phyloP scores from a whole-genome alignment of 2,113 vertebrate species.

The Columba livia region DNA sequence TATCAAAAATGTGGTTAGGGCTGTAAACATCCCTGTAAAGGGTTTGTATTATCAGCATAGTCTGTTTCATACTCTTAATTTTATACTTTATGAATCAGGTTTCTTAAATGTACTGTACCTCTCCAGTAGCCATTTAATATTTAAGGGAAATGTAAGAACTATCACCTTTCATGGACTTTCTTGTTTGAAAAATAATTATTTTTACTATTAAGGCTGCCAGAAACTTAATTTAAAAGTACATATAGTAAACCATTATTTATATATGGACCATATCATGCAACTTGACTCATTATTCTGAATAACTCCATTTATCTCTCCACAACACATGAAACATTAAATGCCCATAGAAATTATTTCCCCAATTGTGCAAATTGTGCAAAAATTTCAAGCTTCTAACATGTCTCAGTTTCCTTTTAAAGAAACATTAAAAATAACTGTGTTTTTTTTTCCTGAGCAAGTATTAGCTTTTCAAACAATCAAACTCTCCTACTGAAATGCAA shows the following conservation, averaged over 20 bases:
- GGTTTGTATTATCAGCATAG: background rate
- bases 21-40: background rate
- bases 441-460: background rate
- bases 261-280: background rate
- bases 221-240: background rate
- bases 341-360: background rate
- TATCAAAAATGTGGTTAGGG: background rate
- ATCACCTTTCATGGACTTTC: background rate
- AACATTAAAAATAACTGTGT: background rate
- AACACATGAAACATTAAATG: background rate
- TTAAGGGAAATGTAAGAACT: background rate
- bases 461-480: constrained; percentile 23
- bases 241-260: background rate
- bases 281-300: background rate
- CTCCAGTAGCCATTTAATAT: background rate
- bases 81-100: background rate
- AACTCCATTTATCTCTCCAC: background rate
- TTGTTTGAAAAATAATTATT: background rate
- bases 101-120: background rate
- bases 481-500: constrained; percentile 20
- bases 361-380: background rate
- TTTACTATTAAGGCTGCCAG: background rate
- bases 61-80: background rate
- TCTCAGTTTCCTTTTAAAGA: background rate
- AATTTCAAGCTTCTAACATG: background rate